phyloP scores from a whole-genome alignment of 1,140 invertebrate species.

The Chironomus tepperi region DNA sequence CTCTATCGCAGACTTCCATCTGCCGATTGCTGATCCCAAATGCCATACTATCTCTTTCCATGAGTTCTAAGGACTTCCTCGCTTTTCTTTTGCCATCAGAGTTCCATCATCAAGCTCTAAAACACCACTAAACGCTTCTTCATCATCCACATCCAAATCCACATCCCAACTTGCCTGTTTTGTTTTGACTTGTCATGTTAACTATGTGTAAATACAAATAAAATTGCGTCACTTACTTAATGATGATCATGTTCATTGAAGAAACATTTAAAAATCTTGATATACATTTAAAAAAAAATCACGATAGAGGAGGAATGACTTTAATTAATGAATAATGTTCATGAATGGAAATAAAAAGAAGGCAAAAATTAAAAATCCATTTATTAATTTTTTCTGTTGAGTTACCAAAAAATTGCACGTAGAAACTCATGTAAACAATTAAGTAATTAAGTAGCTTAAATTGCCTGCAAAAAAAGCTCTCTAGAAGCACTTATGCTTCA shows the following conservation, averaged over 20 bases:
- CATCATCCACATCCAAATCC: not conserved
- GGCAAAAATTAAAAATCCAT: not conserved
- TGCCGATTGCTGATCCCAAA: too few species aligned
- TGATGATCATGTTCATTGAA: conserved; percentile 1
- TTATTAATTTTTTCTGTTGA: not conserved
- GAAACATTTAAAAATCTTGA: not conserved
- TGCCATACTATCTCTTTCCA: too few species aligned
- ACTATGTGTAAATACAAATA: conserved; percentile 9
- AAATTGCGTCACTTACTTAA: not conserved
- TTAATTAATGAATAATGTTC: not conserved
- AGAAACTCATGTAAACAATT: too few species aligned
- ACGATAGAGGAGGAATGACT: not conserved
- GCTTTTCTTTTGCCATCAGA: too few species aligned
- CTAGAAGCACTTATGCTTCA: too few species aligned
- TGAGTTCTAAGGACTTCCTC: too few species aligned
- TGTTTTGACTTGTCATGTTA: not conserved
- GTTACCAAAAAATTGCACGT: too few species aligned
- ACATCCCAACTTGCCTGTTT: not conserved
- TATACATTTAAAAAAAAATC: too few species aligned
- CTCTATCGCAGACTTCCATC: too few species aligned
- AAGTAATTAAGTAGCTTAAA: too few species aligned
- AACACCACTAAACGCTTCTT: not conserved
- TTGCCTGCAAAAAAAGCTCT: too few species aligned
- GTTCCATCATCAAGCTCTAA: not conserved
- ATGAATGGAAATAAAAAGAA: not conserved